Evolutionary conservation across 2,888 invertebrate species (phyloP).

Genomic region (Coenonympha glycerion): DNA sequence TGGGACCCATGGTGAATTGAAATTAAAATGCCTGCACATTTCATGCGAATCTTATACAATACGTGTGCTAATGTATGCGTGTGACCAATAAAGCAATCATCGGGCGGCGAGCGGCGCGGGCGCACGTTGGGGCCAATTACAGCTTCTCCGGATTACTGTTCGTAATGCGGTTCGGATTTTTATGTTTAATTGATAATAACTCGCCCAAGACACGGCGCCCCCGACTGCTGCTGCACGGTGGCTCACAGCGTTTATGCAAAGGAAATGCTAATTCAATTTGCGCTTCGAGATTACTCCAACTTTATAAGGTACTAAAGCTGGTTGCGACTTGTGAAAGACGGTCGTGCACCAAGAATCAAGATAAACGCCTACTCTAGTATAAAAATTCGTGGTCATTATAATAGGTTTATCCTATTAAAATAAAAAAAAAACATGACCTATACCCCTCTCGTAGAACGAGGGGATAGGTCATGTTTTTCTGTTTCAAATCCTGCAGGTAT

Average conservation of each 20-base stretch:
- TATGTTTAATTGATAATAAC: conserved; percentile 67
- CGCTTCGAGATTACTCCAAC: conserved; percentile 39
- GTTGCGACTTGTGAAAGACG: background rate
- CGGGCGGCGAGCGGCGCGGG: too few species aligned
- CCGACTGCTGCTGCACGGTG: conserved; percentile 32
- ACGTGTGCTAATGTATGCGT: conserved; percentile 44
- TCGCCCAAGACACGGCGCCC: conserved; percentile 37
- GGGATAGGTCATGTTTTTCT: too few species aligned
- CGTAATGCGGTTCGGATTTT: conserved; percentile 65
- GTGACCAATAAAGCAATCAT: conserved; percentile 71
- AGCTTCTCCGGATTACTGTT: conserved; percentile 54
- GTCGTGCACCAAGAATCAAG: conserved; percentile 1
- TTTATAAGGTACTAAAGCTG: background rate
- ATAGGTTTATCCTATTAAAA: background rate
- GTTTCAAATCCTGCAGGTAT: too few species aligned
- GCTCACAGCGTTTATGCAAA: conserved; percentile 61
- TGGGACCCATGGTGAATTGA: conserved; percentile 42
- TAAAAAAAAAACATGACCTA: too few species aligned
- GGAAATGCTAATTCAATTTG: conserved; percentile 66
- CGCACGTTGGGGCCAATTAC: conserved; percentile 63
- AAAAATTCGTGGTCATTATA: too few species aligned
- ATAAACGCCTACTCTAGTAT: too few species aligned
- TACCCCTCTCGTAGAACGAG: too few species aligned
- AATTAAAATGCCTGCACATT: conserved; percentile 45
- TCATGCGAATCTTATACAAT: conserved; percentile 43